These are phyloP conservation scores for Drosophila silvestris DNA, from an alignment of 2,888 invertebrate species.

Conservation along the genomic window DNA sequence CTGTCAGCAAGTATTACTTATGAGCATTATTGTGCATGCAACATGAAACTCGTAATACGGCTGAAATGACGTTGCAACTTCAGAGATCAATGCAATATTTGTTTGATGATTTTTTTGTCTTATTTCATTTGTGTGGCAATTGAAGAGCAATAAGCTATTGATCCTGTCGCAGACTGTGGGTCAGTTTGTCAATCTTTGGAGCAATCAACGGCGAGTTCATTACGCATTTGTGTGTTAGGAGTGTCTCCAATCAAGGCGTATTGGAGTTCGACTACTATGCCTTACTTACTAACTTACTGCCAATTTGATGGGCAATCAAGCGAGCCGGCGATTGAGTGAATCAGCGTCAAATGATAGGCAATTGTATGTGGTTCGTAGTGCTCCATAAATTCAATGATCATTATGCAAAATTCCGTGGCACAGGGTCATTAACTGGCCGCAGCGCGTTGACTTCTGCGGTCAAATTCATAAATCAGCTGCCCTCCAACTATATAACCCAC, in stretches of 20 bases:
- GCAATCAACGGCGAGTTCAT: slow-evolving; percentile 42
- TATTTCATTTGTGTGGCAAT: slow-evolving; percentile 27
- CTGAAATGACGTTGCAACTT: neutral
- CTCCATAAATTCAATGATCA: slow-evolving; percentile 44
- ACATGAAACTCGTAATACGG: neutral
- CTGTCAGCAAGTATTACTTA: neutral
- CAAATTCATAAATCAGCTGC: slow-evolving; percentile 77
- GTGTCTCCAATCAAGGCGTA: slow-evolving; percentile 50
- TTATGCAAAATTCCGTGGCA: slow-evolving; percentile 49
- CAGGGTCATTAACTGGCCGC: slow-evolving; percentile 75
- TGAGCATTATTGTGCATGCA: neutral
- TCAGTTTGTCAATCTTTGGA: slow-evolving; percentile 57
- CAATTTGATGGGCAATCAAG: slow-evolving; percentile 51
- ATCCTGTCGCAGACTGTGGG: slow-evolving; percentile 62
- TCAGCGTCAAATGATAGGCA: slow-evolving; percentile 54
- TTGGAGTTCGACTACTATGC: slow-evolving; percentile 24
- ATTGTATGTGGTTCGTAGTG: slow-evolving; percentile 31
- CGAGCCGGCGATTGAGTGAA: slow-evolving; percentile 18
- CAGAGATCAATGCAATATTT: slow-evolving; percentile 16
- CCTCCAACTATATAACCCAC: slow-evolving; percentile 34
- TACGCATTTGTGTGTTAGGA: slow-evolving; percentile 54
- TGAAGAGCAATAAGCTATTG: slow-evolving; percentile 50
- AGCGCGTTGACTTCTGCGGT: slow-evolving; percentile 63
- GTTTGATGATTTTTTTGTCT: neutral
- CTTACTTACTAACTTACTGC: slow-evolving; percentile 78